A percentile compares a stretch with the other conserved stretches of the same genome.
phyloP scores from a whole-genome alignment of 1,140 invertebrate genomes.

The Propsilocerus akamusi region DNA sequence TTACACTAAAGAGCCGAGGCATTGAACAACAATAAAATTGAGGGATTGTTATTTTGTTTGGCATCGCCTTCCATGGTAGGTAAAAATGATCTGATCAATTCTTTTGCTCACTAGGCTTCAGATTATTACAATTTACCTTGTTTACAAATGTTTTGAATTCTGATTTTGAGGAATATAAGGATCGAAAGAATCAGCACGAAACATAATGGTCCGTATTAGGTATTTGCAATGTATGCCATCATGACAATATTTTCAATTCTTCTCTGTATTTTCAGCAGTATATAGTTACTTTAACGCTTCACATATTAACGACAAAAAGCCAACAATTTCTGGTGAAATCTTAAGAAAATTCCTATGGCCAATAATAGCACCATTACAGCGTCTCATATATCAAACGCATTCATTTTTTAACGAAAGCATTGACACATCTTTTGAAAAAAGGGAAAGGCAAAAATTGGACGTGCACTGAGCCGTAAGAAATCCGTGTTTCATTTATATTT shows the following conservation, averaged over 20 bases:
- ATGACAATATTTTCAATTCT: not conserved
- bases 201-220: not conserved
- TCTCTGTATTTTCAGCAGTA: not conserved
- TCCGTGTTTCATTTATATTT: too few species aligned
- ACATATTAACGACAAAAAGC: not conserved
- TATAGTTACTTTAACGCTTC: not conserved
- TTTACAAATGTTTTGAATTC: conserved; percentile 3
- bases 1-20: not conserved
- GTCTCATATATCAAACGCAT: not conserved
- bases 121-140: conserved; percentile 3
- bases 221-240: too few species aligned
- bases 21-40: not conserved
- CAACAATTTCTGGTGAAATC: conserved; percentile 1
- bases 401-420: not conserved
- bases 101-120: not conserved
- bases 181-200: not conserved
- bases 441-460: too few species aligned
- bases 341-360: not conserved
- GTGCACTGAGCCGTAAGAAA: too few species aligned
- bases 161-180: not conserved
- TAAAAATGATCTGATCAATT: not conserved
- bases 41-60: not conserved
- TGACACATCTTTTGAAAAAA: conserved; percentile 1
- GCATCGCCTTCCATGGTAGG: not conserved
- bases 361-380: not conserved